These are phyloP conservation scores for Tursiops truncatus DNA, from an alignment of 2,113 vertebrate species.

Conservation along the genomic window DNA sequence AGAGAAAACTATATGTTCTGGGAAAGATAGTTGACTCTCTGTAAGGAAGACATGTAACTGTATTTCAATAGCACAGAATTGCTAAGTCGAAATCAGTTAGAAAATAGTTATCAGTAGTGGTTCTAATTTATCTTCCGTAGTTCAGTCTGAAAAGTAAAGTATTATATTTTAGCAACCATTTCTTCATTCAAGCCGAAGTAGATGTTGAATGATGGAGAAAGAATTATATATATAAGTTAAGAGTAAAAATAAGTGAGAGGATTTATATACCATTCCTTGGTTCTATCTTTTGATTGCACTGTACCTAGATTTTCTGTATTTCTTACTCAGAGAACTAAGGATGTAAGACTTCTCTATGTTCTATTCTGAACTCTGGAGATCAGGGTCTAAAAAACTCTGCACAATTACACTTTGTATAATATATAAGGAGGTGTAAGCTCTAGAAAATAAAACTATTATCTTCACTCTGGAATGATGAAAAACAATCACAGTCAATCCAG, in stretches of 20 bases:
- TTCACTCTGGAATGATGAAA: conserved; percentile 19
- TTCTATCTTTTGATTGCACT: background rate
- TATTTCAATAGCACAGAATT: background rate
- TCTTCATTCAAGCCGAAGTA: background rate
- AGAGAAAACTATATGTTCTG: background rate
- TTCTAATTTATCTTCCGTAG: background rate
- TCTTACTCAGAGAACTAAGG: background rate
- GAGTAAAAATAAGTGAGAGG: background rate
- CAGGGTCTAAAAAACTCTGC: background rate
- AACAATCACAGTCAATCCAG: background rate
- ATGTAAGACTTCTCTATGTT: conserved; percentile 4
- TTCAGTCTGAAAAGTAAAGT: background rate
- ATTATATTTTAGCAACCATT: background rate
- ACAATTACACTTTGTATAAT: background rate
- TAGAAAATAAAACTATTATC: background rate
- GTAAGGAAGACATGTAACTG: background rate
- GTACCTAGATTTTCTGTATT: background rate
- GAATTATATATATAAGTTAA: background rate
- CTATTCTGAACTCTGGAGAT: conserved; percentile 30
- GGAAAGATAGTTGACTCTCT: background rate
- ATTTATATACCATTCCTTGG: background rate
- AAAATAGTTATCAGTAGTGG: background rate
- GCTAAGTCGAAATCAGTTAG: background rate
- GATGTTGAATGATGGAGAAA: background rate
- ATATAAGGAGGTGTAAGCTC: background rate